These are phyloP conservation scores for Pseudochromis fuscus DNA, from an alignment of 2,797 vertebrate genomes.

Conservation along the genomic window DNA sequence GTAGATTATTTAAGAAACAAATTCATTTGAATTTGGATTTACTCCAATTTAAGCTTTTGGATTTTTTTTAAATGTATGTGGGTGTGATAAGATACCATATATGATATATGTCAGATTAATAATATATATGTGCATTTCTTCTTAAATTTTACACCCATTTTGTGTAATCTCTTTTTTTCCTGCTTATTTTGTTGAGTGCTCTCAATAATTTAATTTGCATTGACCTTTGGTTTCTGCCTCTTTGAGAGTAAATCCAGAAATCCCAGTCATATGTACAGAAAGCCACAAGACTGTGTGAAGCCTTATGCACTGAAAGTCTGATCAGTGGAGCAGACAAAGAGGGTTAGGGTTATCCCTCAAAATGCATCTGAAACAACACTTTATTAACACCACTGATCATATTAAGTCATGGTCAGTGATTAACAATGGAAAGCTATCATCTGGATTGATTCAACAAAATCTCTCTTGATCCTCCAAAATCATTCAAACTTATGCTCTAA, in stretches of 20 bases:
- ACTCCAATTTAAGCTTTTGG: neutral
- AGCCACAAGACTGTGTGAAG: conserved; percentile 57
- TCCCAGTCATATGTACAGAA: conserved; percentile 50
- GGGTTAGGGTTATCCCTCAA: conserved; percentile 74
- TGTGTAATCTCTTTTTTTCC: conserved; percentile 36
- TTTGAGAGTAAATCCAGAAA: conserved; percentile 66
- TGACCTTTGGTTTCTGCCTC: conserved; percentile 47
- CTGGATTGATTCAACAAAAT: conserved; percentile 85
- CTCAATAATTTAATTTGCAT: conserved; percentile 66
- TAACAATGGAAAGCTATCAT: conserved; percentile 84
- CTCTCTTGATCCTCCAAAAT: conserved; percentile 82
- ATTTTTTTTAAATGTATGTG: conserved; percentile 25
- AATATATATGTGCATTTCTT: conserved; percentile 16
- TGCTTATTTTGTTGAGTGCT: conserved; percentile 58
- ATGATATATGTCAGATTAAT: conserved; percentile 25
- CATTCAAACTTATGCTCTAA: conserved; percentile 79
- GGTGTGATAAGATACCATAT: conserved; percentile 2
- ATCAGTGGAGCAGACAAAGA: conserved; percentile 72
- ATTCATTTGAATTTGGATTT: neutral
- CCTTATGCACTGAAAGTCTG: conserved; percentile 43
- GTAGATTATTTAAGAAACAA: neutral
- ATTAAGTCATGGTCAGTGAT: conserved; percentile 82
- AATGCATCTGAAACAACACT: conserved; percentile 80
- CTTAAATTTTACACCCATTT: conserved; percentile 29
- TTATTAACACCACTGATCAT: conserved; percentile 81